A percentile compares a stretch with the other conserved stretches of the same genome.
Conservation (phyloP, 2,113 vertebrate genomes). For the Speoplatyrhinus poulsoni region DNA sequence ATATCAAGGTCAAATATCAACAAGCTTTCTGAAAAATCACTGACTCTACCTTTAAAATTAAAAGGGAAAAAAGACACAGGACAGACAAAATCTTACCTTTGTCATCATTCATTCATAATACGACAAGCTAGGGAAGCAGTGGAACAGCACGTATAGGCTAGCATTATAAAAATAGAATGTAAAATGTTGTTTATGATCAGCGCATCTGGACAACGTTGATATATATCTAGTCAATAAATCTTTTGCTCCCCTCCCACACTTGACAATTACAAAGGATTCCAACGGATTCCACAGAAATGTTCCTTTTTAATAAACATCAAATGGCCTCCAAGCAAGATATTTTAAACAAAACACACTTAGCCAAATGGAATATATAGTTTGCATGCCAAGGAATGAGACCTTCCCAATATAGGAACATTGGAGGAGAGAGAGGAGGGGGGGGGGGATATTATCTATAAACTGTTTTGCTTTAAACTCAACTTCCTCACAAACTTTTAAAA, state of each 20-base stretch:
- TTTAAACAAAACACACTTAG: constrained; percentile 60
- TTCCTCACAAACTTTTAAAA: constrained; percentile 69
- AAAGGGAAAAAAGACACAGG: not conserved
- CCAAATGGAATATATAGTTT: constrained; percentile 48
- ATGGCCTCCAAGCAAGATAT: constrained; percentile 40
- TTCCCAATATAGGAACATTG: constrained; percentile 60
- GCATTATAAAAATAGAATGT: constrained; percentile 47
- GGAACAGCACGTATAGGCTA: constrained; percentile 13
- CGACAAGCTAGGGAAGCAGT: not conserved
- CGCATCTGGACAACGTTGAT: constrained; percentile 58
- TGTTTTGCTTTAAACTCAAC: constrained; percentile 59
- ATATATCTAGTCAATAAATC: constrained; percentile 64
- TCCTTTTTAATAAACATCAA: constrained; percentile 63
- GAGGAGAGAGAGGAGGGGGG: constrained; percentile 8
- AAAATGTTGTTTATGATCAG: constrained; percentile 41
- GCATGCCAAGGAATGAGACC: constrained; percentile 46
- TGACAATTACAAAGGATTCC: constrained; percentile 53
- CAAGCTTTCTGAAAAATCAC: no score
- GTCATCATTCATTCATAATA: constrained; percentile 14
- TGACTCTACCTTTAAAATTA: not conserved
- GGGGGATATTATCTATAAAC: constrained; percentile 19
- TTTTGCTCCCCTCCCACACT: constrained; percentile 33
- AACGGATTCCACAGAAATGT: constrained; percentile 49
- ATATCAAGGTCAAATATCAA: constrained; percentile 23
- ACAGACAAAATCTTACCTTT: constrained; percentile 22